Base-by-base conservation (phyloP, 1,140 invertebrate genomes). In the Vanessa tameamea region DNA sequence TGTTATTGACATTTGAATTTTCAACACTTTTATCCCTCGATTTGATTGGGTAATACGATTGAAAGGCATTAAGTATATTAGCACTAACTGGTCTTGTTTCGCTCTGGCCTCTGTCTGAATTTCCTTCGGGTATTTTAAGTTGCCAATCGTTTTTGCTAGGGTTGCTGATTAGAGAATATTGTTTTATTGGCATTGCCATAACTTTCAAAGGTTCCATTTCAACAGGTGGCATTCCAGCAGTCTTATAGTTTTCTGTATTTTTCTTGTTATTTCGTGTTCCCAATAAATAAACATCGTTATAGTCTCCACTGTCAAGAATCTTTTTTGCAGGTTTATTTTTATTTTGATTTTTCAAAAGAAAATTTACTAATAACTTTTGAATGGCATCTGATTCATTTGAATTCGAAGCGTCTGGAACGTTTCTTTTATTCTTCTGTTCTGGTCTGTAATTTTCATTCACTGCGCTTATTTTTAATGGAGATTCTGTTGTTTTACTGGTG, bases 361-460 rank as follows among this genome's bases (percentile, higher is more conserved):
- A 71, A 2, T 51, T 75, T 37, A n/a, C n/a, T 26, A 75, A 23
- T 12, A 75, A 47, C 15, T 48, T 70, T 11, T 59, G 65, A 16
- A 70, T 55, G 7, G 53, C 16, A 8, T 71, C 68, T 5, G 47
- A 15, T 53, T 67, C 68, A 9, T 37, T 63, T 14, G 23, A 13
- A n/a, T 69, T 37, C 7, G 47, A 47, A 53, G 16, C 43, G 0
- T 70, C 61, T 47, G 50, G 47, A 64, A 59, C 37, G 20, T 55
- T 74, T 43, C 69, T 70, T 48, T 70, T 61, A 61, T 48, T 71
- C 51, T 70, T 47, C 64, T 51, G 68, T 31, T 72, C 51, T 16
- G 26, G 15, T 68, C 47, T 53, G 13, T 47, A 50, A 14, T 2
- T 55, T 47, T 48, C 37, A 50, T 47, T 57, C 7, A 61, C 8